These are phyloP conservation scores for Nibea albiflora DNA, from an alignment of 2,113 vertebrate genomes.

Conservation along the genomic window DNA sequence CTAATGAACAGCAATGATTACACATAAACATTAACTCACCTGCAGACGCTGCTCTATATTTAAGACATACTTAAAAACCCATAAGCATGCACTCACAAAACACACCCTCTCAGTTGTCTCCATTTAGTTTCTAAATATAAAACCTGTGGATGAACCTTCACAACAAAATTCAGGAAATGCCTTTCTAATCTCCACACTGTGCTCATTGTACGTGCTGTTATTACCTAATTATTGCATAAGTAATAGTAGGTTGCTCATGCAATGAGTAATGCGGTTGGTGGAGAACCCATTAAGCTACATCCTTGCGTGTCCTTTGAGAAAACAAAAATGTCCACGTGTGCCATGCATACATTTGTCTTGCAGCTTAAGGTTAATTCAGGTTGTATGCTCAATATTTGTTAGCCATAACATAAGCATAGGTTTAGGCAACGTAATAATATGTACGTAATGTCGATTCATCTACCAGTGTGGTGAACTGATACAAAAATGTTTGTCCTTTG, in stretches of 20 bases:
- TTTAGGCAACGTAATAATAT: not conserved
- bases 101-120: slow-evolving; percentile 37
- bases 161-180: slow-evolving; percentile 30
- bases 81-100: slow-evolving; percentile 51
- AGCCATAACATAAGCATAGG: not conserved
- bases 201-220: slow-evolving; percentile 7
- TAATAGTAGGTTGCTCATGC: slow-evolving; percentile 43
- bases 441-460: not conserved
- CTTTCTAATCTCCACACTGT: slow-evolving; percentile 36
- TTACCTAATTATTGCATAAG: slow-evolving; percentile 52
- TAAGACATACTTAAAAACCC: slow-evolving; percentile 59
- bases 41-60: slow-evolving; percentile 18
- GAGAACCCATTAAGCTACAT: slow-evolving; percentile 47
- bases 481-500: not conserved
- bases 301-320: slow-evolving; percentile 47
- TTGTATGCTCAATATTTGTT: slow-evolving; percentile 10
- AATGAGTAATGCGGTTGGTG: slow-evolving; percentile 53
- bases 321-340: slow-evolving; percentile 52
- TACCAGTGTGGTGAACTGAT: too few relatives aligned
- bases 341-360: slow-evolving; percentile 36
- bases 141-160: slow-evolving; percentile 24
- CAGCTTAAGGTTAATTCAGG: slow-evolving; percentile 1
- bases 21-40: slow-evolving; percentile 69
- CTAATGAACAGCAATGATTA: slow-evolving; percentile 36
- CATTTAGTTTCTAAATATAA: slow-evolving; percentile 47